These are phyloP conservation scores for Aphaenogaster rudis DNA, from an alignment of 1,140 invertebrate genomes.

Conservation along the genomic window DNA sequence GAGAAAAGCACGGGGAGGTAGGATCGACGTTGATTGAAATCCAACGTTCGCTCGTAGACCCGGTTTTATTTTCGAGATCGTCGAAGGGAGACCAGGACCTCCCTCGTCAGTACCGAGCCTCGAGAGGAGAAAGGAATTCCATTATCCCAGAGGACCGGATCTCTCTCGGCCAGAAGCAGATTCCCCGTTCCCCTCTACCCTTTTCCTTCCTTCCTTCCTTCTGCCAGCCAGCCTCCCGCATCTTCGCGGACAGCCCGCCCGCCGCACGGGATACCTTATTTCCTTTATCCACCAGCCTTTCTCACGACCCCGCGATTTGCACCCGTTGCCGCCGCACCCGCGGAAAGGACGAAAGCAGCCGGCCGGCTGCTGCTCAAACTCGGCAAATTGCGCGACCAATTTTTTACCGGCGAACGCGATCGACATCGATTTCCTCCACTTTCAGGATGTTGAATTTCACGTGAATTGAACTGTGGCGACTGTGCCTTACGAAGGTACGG, in stretches of 20 bases:
- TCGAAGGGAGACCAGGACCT: constrained; percentile 50
- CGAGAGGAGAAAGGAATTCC: constrained; percentile 74
- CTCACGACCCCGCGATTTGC: constrained; percentile 70
- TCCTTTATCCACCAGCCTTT: constrained; percentile 73
- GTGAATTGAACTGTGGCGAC: constrained; percentile 41
- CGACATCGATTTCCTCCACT: constrained; percentile 42
- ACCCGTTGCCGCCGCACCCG: not conserved
- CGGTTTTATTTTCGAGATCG: constrained; percentile 68
- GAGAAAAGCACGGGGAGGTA: constrained; percentile 52
- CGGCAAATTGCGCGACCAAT: constrained; percentile 62
- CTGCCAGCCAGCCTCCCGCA: constrained; percentile 32
- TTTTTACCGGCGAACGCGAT: constrained; percentile 47
- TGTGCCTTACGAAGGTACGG: constrained; percentile 11
- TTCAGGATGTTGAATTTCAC: constrained; percentile 28
- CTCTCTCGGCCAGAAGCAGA: constrained; percentile 33
- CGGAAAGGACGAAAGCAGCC: constrained; percentile 33
- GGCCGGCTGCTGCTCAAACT: constrained; percentile 32
- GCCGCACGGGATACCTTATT: constrained; percentile 74
- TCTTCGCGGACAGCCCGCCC: constrained; percentile 55
- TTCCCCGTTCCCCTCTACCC: not conserved
- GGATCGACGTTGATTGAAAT: constrained; percentile 62
- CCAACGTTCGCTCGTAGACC: constrained; percentile 43
- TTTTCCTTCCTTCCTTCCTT: constrained; percentile 36
- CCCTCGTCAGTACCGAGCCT: constrained; percentile 49
- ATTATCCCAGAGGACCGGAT: constrained; percentile 74